Base-by-base conservation (phyloP, 2,113 vertebrate species). In the Astatoreochromis straeleni region DNA sequence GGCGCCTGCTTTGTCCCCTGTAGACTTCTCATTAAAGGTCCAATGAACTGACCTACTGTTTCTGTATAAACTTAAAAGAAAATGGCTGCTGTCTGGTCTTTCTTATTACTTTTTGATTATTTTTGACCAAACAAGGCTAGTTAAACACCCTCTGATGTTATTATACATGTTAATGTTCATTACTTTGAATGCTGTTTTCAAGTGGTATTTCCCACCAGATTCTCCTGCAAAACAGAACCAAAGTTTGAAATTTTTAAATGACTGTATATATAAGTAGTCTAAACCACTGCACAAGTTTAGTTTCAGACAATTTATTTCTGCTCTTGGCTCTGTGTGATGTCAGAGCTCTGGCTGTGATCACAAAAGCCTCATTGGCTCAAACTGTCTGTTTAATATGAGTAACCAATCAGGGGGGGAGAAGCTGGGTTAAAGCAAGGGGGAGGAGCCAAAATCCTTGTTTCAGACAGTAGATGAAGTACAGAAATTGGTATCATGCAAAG, bases 1-100 rank as follows among this genome's bases (percentile, higher is more conserved):
- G 90, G 80, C 70, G 80, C 82, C 87, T 89, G 79, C 85, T 83
- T 89, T 87, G 87, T 89, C 19, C 14, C n/a, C 82, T 40, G 85
- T 53, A 82, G 90, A 58, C 85, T 24, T 49, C 51, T 84, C 83
- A 81, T 80, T 85, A 75, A 81, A 24, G 73, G 11, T 63, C 54
- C 47, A 29, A 75, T 75, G 49, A 91, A 63, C 78, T 65, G 78
- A 86, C 81, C 24, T 26, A 29, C 45, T 57, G 82, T 75, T 81
- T 84, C n/a, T 63, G 60, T 19, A 35, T 51, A 33, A 81, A 40
- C 13, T 5, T 63, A 82, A 63, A 51, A 47, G 45, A 78, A 82
- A 10, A 82, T 58, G 14, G 26, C 80, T 58, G 53, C 13, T 29
- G 53, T 58, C 16, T 81, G n/a, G 2, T 33, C 45, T 78, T 31